Base-by-base conservation (phyloP, 2,113 vertebrate species). In the Paradisaea rubra region DNA sequence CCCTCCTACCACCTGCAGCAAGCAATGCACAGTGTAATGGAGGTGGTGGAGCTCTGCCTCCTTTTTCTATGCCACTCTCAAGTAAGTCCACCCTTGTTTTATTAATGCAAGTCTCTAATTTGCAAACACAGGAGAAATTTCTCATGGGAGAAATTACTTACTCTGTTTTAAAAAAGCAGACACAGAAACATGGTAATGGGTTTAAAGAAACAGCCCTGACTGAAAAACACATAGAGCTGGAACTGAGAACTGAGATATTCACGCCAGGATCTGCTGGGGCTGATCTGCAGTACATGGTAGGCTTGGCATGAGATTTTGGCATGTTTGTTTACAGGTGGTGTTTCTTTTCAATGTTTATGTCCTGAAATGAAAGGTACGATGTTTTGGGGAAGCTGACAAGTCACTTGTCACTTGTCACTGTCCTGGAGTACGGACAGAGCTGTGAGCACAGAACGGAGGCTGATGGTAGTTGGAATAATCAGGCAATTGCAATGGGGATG, bases 81-180 rank as follows among this genome's bases (percentile, higher is more conserved):
- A 45, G 7, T 68, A 91, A 82, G 37, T 39, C 39, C 27, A 66
- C 30, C 41, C 50, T 70, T 88, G 21, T 88, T 81, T 84, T 84
- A 79, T 81, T 84, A 91, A 89, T 88, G 61, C 41, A 52, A 63
- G 64, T 61, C 30, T 50, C 42, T 83, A 60, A 80, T 81, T 85
- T 83, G 69, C 61, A 70, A 90, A 73, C 72, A n/a, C 11, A 20
- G 60, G 50, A 87, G 72, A 71, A 93, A 88, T 86, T 86, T 92
- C 65, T 92, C 63, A 76, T 84, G 69, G 72, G 88, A 84, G 49
- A 91, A 93, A 94, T 91, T 56, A 64, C 59, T 90, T 90, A 63
- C 64, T 85, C 16, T 68, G 24, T 15, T 88, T 90, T 87, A 71
- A 81, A 80, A 93, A 89, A 91, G 35, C 44, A 84, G 64, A 60